Conservation (phyloP, 2,113 vertebrate genomes). For the Ophiodon elongatus region DNA sequence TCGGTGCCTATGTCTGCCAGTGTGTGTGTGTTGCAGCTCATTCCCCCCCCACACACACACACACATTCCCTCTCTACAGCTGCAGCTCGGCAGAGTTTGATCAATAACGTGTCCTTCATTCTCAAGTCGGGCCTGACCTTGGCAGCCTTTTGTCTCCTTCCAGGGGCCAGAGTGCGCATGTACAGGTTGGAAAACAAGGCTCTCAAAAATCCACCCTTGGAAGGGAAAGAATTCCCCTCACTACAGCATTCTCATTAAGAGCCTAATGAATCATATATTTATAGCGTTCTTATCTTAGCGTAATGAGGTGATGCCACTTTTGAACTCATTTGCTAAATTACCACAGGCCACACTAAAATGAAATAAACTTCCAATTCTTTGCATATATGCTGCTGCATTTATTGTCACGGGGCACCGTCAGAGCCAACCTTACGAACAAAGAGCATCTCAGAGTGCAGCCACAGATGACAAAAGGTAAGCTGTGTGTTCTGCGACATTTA, state of each 20-base stretch:
- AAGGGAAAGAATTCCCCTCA: conserved; percentile 60
- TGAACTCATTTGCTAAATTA: conserved; percentile 74
- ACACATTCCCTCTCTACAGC: conserved; percentile 76
- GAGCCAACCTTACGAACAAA: conserved; percentile 38
- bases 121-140: conserved; percentile 85
- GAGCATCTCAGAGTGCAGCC: conserved; percentile 13
- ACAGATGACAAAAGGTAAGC: conserved; percentile 35
- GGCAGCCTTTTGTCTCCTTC: conserved; percentile 86
- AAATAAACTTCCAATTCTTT: conserved; percentile 61
- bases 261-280: conserved; percentile 81
- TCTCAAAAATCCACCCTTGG: conserved; percentile 67
- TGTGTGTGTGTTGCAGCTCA: conserved; percentile 63
- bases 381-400: conserved; percentile 51
- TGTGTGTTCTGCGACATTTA: conserved; percentile 18
- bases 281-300: conserved; percentile 75
- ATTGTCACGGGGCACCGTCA: conserved; percentile 28
- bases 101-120: conserved; percentile 87
- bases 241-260: conserved; percentile 75
- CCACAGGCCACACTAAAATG: conserved; percentile 61
- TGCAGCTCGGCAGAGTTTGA: conserved; percentile 82
- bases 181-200: conserved; percentile 80
- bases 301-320: conserved; percentile 78
- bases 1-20: conserved; percentile 59
- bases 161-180: conserved; percentile 84
- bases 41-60: conserved; percentile 47